Percentiles rank a stretch among this genome's conserved stretches.
Evolutionary conservation across 2,113 vertebrate species (phyloP).

Genomic region (Lichenostomus cassidix): DNA sequence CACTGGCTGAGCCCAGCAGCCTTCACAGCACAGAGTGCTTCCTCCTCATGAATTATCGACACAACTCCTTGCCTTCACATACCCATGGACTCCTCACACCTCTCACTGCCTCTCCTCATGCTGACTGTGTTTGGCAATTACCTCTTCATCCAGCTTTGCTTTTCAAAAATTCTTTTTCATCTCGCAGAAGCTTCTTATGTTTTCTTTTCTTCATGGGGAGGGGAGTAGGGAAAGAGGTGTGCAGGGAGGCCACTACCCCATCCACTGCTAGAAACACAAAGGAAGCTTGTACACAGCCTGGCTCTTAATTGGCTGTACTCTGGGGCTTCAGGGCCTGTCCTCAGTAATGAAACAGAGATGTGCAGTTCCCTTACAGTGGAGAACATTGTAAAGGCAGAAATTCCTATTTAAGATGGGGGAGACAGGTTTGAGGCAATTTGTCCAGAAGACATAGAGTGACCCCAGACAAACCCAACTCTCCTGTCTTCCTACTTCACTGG

Average conservation of each 20-base stretch:
- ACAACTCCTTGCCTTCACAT: neutral
- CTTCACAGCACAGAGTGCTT: neutral
- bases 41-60: neutral
- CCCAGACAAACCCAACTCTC: neutral
- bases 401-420: neutral
- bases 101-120: neutral
- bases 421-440: neutral
- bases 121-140: slow-evolving; percentile 34
- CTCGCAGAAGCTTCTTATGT: neutral
- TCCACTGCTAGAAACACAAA: slow-evolving; percentile 10
- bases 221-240: neutral
- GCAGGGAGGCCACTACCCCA: neutral
- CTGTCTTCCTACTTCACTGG: neutral
- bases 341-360: neutral
- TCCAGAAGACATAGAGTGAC: neutral
- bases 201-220: neutral
- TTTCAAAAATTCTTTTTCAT: slow-evolving; percentile 51
- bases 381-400: neutral
- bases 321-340: neutral
- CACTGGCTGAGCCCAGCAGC: neutral
- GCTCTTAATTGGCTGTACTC: slow-evolving; percentile 49
- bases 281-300: neutral
- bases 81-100: neutral
- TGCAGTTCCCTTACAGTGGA: neutral
- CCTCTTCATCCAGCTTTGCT: neutral